Base-by-base conservation (phyloP, 2,113 vertebrate genomes). In the Diadophis punctatus region DNA sequence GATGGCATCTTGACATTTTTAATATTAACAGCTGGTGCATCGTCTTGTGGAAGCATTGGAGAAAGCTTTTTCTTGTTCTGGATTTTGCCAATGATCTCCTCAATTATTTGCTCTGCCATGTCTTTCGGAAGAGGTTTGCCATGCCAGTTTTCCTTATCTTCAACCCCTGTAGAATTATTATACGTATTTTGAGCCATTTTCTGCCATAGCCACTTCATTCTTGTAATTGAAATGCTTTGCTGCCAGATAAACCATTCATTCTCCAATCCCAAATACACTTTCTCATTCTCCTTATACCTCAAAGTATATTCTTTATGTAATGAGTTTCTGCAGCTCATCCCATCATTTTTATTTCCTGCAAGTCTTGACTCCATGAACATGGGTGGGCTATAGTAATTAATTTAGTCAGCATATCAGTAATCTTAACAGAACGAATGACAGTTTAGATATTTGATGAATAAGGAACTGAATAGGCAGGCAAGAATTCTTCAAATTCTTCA, bases 61-160 rank as follows among this genome's bases (percentile, higher is more conserved):
- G 98, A 98, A 95, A 99, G 97, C 94, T 98, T 99, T 97, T 99
- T 99, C 96, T 98, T 98, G 97, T 97, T 99, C 91, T 97, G 97
- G 93, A 99, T 98, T 96, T 96, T 98, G 93, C 97, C 97, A 91
- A 98, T 97, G 93, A 99, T 98, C 92, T 99, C 98, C 94, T 98
- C 98, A 95, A 98, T 97, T 7, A 98, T 95, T 93, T 98, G 97
- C 1, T 99, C 99, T 1, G 99, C 98, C 98, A 99, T 98, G 95
- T 99, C 99, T 96, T 99, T 98, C 3, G 99, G 98, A 92, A 99
- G 98, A 56, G 98, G 97, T 95, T 99, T 99, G 91, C 98, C 99
- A 10, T 99, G 99, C 99, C 99, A 99, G 87, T 98, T 98, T 92
- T 99, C 97, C 96, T 99, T 99, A 95, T 99, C 99, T 96, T 99